Conservation (phyloP, 1,140 invertebrate species). For the Neomicropteryx cornuta region DNA sequence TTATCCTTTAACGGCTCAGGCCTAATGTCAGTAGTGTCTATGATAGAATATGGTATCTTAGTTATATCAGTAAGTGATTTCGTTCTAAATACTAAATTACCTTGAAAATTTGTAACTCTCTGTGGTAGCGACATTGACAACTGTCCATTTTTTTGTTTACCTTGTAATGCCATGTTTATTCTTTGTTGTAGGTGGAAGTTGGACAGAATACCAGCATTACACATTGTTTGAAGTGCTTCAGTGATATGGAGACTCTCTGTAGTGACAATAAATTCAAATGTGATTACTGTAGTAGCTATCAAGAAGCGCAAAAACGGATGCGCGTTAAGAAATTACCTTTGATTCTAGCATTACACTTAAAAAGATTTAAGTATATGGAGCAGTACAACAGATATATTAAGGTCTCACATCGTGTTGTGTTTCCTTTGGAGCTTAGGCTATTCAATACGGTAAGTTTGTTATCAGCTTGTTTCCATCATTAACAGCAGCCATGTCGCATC, state of each 20-base stretch:
- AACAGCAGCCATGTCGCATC: background rate
- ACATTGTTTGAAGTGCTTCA: conserved; percentile 95
- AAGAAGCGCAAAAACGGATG: conserved; percentile 97
- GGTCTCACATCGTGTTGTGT: conserved; percentile 97
- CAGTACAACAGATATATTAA: conserved; percentile 98
- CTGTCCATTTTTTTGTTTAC: background rate
- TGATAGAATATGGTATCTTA: no score
- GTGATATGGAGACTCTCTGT: conserved; percentile 97
- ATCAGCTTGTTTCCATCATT: conserved; percentile 1
- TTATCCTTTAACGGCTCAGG: no score
- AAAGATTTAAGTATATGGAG: conserved; percentile 99
- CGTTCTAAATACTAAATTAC: no score
- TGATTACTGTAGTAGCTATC: conserved; percentile 98
- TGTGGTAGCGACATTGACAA: no score
- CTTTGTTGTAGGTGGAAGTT: conserved; percentile 86
- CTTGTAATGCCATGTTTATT: background rate
- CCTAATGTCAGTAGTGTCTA: no score
- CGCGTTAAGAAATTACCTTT: conserved; percentile 96
- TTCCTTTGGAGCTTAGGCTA: conserved; percentile 92
- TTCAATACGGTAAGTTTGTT: conserved; percentile 94
- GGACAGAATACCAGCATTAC: conserved; percentile 99
- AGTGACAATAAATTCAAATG: conserved; percentile 99
- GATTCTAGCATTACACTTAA: conserved; percentile 94
- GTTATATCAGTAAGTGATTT: no score
- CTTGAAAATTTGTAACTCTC: no score